Evolutionary conservation across 2,797 vertebrate species (phyloP).

Genomic region (Bucorvus abyssinicus): DNA sequence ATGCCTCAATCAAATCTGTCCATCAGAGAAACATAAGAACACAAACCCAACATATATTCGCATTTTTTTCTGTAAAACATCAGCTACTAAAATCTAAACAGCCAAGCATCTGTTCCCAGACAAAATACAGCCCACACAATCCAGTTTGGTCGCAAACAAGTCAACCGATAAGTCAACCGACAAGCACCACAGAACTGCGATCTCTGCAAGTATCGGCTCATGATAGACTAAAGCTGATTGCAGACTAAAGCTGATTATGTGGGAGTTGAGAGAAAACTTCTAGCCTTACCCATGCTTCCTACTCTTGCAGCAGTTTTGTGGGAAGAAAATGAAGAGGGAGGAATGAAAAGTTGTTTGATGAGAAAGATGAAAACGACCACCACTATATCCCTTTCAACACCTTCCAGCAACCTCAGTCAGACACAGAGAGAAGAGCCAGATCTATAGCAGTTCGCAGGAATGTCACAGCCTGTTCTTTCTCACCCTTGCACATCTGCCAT

Average conservation of each 20-base stretch:
- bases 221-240: background rate
- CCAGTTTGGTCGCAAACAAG: background rate
- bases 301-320: background rate
- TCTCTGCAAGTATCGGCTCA: background rate
- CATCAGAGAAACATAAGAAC: background rate
- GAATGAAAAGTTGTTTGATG: background rate
- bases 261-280: background rate
- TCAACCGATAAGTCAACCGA: background rate
- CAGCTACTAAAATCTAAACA: background rate
- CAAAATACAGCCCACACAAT: background rate
- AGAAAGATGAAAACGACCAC: background rate
- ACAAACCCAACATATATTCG: accelerated
- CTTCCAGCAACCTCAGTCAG: background rate
- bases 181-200: background rate
- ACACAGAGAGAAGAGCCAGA: background rate
- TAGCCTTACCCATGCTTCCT: background rate
- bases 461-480: background rate
- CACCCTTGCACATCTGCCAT: background rate
- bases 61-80: background rate
- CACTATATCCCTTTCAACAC: background rate
- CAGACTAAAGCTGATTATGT: accelerated
- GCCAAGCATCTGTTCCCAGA: background rate
- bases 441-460: accelerated
- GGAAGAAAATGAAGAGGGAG: background rate
- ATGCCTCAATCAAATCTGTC: background rate